A percentile compares a stretch with the other conserved stretches of the same genome.
Conservation (phyloP, 2,113 vertebrate species). For the Ochotona curzoniae region DNA sequence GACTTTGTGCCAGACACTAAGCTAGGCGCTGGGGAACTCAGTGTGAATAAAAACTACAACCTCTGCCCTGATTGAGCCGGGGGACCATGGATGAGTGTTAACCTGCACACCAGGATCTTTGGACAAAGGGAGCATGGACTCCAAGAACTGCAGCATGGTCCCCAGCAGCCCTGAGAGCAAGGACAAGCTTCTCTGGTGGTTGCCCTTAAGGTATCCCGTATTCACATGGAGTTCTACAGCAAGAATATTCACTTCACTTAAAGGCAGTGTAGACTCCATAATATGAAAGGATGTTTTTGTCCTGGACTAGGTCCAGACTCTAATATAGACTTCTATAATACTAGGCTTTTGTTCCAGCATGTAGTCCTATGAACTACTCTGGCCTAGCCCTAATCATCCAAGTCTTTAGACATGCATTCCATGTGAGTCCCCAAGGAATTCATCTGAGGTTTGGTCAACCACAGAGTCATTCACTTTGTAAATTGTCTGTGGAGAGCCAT, state of each 20-base stretch:
- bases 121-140: neutral
- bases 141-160: neutral
- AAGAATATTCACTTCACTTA: neutral
- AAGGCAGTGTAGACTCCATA: neutral
- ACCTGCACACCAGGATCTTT: neutral
- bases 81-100: neutral
- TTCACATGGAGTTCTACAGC: neutral
- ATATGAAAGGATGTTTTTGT: neutral
- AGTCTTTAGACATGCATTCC: neutral
- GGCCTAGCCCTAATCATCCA: neutral
- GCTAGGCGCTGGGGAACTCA: neutral
- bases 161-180: no score
- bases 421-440: neutral
- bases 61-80: neutral
- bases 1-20: neutral
- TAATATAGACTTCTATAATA: neutral
- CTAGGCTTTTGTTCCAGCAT: neutral
- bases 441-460: constrained; percentile 32
- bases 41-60: neutral
- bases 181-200: neutral
- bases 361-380: neutral
- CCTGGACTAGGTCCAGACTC: neutral
- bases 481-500: constrained; percentile 21
- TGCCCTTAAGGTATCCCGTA: neutral
- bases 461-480: constrained; percentile 7